phyloP scores from a whole-genome alignment of 2,113 vertebrate genomes.

The Hymenochirus boettgeri region DNA sequence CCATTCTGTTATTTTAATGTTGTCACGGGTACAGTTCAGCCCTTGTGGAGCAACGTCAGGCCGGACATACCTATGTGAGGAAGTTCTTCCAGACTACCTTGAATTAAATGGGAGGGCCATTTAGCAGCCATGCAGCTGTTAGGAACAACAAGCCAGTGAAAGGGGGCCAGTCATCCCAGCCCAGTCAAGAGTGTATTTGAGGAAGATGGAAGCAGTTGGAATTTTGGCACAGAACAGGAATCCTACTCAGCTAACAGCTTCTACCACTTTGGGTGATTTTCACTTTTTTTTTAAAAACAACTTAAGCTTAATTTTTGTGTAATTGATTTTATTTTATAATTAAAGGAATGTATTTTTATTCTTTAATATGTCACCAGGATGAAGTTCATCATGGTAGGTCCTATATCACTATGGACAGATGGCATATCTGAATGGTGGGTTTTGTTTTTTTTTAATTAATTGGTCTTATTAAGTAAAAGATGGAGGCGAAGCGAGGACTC shows the following conservation, averaged over 20 bases:
- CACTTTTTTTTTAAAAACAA: conserved; percentile 14
- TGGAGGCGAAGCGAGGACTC: no score
- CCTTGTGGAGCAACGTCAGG: conserved; percentile 29
- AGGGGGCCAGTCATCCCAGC: conserved; percentile 43
- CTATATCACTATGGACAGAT: no score
- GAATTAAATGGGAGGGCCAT: conserved; percentile 33
- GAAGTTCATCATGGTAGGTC: no score
- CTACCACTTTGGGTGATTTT: conserved; percentile 25
- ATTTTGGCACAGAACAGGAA: conserved; percentile 56
- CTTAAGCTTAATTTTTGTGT: no score
- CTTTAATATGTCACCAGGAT: no score
- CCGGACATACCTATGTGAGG: conserved; percentile 14
- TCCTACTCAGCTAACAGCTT: conserved; percentile 44
- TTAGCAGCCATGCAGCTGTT: conserved; percentile 12
- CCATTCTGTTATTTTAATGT: no score
- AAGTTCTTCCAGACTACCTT: conserved; percentile 28
- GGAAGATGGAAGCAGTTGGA: conserved; percentile 36
- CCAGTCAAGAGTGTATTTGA: conserved; percentile 47
- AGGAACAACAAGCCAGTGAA: conserved; percentile 30
- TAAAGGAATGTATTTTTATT: no score
- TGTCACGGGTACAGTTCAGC: no score
- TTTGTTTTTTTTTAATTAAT: no score
- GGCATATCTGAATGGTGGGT: no score
- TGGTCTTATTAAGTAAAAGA: no score
- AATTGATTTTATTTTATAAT: no score